Conservation (phyloP, 2,797 vertebrate genomes). For the Poecilia picta region DNA sequence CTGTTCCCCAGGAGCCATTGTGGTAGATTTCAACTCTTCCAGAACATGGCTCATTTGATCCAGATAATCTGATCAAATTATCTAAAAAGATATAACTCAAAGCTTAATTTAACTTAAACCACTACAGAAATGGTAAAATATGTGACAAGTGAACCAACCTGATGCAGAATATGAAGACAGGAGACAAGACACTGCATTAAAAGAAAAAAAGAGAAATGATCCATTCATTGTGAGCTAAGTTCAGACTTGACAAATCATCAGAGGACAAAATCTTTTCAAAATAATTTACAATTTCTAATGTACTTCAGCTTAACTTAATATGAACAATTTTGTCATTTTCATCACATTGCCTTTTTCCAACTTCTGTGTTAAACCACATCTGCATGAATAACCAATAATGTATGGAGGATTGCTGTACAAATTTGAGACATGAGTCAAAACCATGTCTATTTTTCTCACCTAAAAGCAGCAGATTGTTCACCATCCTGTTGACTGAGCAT, state of each 20-base stretch:
- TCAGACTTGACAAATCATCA: neutral
- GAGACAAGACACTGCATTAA: neutral
- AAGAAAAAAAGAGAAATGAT: neutral
- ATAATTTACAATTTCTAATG: neutral
- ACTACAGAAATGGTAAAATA: neutral
- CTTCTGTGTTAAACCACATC: neutral
- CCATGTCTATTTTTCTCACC: neutral
- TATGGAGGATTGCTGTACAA: too few relatives aligned
- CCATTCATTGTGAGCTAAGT: neutral
- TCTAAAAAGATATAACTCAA: neutral
- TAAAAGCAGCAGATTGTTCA: neutral
- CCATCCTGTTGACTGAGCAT: neutral
- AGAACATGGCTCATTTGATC: slow-evolving; percentile 14
- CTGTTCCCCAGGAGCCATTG: too few relatives aligned
- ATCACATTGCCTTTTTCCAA: neutral
- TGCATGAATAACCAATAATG: neutral
- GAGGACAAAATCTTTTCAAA: neutral
- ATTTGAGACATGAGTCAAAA: neutral
- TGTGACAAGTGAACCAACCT: neutral
- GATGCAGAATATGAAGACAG: neutral
- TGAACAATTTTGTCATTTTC: neutral
- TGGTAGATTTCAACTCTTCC: slow-evolving; percentile 44
- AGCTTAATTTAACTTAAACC: neutral
- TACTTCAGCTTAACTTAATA: neutral
- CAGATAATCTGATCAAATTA: neutral